phyloP scores from a whole-genome alignment of 2,888 invertebrate species.

The Odiellus spinosus region DNA sequence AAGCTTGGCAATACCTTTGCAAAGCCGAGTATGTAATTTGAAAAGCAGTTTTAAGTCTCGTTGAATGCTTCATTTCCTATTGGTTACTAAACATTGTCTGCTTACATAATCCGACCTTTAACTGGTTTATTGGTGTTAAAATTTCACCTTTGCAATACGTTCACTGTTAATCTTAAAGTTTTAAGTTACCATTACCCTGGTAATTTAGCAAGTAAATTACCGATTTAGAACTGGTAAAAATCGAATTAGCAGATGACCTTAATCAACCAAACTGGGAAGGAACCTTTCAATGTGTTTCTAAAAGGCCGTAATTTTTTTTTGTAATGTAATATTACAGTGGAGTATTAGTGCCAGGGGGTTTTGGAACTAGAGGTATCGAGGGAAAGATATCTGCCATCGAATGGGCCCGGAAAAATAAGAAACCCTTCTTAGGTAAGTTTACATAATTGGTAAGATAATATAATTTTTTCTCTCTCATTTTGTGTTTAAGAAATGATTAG shows the following conservation, averaged over 20 bases:
- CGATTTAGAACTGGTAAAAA: too few species aligned
- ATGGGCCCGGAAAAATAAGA: constrained; percentile 78
- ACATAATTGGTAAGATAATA: neutral
- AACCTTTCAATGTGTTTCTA: too few species aligned
- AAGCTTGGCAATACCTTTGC: constrained; percentile 83
- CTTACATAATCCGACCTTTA: too few species aligned
- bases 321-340: constrained; percentile 48
- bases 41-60: constrained; percentile 1
- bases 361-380: constrained; percentile 86
- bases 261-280: too few species aligned
- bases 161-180: too few species aligned
- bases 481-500: neutral
- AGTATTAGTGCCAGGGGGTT: constrained; percentile 91
- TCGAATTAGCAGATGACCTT: too few species aligned
- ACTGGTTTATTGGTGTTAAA: too few species aligned
- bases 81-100: neutral
- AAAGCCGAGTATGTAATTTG: constrained; percentile 31
- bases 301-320: too few species aligned
- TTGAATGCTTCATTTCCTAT: neutral
- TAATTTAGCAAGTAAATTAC: too few species aligned
- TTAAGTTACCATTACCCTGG: too few species aligned
- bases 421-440: constrained; percentile 64
- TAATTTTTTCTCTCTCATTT: neutral
- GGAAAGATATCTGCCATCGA: constrained; percentile 86
- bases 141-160: too few species aligned